Conservation (phyloP, 2,888 invertebrate species). For the Nomada flava region DNA sequence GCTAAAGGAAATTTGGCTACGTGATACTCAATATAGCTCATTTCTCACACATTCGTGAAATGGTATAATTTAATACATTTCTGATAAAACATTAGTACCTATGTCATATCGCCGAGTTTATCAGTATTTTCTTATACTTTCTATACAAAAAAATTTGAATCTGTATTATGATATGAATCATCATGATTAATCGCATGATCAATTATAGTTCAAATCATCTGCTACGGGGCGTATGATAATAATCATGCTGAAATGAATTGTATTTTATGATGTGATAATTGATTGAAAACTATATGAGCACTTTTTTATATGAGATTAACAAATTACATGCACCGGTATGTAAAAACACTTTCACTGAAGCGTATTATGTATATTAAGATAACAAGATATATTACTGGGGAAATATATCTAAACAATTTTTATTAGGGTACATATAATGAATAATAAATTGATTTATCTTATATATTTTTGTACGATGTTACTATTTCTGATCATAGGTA, state of each 20-base stretch:
- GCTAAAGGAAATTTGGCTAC: not conserved
- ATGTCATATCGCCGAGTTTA: not conserved
- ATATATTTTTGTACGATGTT: constrained; percentile 39
- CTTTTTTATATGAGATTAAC: constrained; percentile 31
- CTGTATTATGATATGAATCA: not conserved
- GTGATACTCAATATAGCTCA: not conserved
- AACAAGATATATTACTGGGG: not conserved
- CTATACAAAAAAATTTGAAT: not conserved
- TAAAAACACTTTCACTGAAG: not conserved
- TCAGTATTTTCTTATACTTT: constrained; percentile 12
- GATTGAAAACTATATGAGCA: not conserved
- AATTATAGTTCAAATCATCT: not conserved
- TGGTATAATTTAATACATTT: constrained; percentile 6
- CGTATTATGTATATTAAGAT: constrained; percentile 4
- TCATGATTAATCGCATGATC: not conserved
- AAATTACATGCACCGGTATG: not conserved
- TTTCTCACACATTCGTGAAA: constrained; percentile 9
- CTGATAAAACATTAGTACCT: not conserved
- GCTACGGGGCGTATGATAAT: not conserved
- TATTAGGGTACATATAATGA: no score
- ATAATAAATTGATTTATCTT: not conserved
- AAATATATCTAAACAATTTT: constrained; percentile 6
- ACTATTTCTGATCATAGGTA: constrained; percentile 12
- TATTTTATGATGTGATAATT: not conserved
- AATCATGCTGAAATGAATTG: not conserved